Percentiles rank a stretch among this genome's conserved stretches.
Conservation (phyloP, 2,797 vertebrate species). For the Saxicola maurus region DNA sequence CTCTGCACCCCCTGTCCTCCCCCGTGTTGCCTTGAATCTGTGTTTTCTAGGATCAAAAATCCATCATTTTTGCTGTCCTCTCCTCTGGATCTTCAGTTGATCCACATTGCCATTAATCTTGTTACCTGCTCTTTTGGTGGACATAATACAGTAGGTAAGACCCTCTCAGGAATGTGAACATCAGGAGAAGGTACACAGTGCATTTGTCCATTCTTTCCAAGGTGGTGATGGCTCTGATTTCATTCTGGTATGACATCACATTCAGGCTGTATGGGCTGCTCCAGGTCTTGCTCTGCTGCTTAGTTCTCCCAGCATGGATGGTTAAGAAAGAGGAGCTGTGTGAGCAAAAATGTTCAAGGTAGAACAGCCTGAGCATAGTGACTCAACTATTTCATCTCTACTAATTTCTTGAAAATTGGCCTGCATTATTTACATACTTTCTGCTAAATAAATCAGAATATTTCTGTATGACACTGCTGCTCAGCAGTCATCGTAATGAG, state of each 20-base stretch:
- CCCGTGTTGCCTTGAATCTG: not conserved
- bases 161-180: not conserved
- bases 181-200: not conserved
- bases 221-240: not conserved
- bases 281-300: not conserved
- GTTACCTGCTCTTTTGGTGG: not conserved
- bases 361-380: not conserved
- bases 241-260: not conserved
- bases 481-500: not conserved
- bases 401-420: not conserved
- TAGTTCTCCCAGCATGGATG: not conserved
- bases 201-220: not conserved
- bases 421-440: not conserved
- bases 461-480: not conserved
- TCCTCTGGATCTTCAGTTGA: not conserved
- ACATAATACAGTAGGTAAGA: rapidly evolving
- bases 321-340: not conserved
- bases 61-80: not conserved
- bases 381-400: not conserved
- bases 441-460: not conserved
- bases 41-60: not conserved
- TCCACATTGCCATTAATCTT: not conserved
- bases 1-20: rapidly evolving
- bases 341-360: not conserved
- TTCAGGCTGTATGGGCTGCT: not conserved